Conservation (phyloP, 1,140 invertebrate genomes). For the Brachionus angularis region DNA sequence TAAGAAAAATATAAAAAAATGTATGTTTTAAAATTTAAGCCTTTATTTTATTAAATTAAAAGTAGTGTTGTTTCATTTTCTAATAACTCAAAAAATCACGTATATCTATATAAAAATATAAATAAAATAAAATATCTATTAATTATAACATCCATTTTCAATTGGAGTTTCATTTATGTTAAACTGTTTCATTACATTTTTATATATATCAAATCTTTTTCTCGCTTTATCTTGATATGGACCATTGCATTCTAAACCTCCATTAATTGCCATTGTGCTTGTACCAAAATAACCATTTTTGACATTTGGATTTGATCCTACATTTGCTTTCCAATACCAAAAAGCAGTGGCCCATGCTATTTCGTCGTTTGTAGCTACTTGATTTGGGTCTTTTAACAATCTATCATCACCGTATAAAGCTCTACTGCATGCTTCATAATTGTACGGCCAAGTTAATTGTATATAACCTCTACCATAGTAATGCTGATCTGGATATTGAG, state of each 20-base stretch:
- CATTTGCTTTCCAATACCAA: slow-evolving; percentile 46
- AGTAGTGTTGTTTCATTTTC: too few species aligned
- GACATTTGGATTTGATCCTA: slow-evolving; percentile 27
- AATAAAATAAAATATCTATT: neutral
- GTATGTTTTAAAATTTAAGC: too few species aligned
- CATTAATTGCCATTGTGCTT: slow-evolving; percentile 40
- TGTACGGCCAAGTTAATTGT: slow-evolving; percentile 35
- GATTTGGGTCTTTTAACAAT: slow-evolving; percentile 44
- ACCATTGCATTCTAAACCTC: slow-evolving; percentile 33
- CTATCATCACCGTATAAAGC: slow-evolving; percentile 42
- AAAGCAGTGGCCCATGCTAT: slow-evolving; percentile 45
- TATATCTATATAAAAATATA: too few species aligned
- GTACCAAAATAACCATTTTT: slow-evolving; percentile 37
- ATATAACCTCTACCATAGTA: slow-evolving; percentile 44
- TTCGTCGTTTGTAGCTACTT: slow-evolving; percentile 45
- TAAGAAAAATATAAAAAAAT: too few species aligned
- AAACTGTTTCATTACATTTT: slow-evolving; percentile 8
- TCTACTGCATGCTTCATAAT: slow-evolving; percentile 35
- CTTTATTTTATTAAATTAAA: too few species aligned
- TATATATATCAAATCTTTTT: slow-evolving; percentile 40
- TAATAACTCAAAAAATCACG: too few species aligned
- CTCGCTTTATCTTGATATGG: slow-evolving; percentile 33
- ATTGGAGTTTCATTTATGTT: slow-evolving; percentile 5
- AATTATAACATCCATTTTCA: slow-evolving; percentile 40
- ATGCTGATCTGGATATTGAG: slow-evolving; percentile 9